A percentile compares a stretch with the other conserved stretches of the same genome.
Evolutionary conservation across 2,797 vertebrate species (phyloP).

Genomic region (Huso huso): DNA sequence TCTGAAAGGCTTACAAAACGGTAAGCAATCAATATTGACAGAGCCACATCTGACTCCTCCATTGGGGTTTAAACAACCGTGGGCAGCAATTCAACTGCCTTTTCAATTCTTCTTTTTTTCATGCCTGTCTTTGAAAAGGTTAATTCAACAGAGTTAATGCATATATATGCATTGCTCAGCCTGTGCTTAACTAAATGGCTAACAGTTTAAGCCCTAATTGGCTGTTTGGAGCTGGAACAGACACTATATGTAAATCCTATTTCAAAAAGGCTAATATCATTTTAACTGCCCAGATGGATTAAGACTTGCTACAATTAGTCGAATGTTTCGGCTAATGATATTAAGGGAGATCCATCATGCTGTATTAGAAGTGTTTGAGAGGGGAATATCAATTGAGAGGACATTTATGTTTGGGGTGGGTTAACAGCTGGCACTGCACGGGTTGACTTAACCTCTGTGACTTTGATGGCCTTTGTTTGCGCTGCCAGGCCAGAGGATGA

Average conservation of each 20-base stretch:
- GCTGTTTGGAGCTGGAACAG: constrained; percentile 54
- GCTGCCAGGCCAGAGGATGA: constrained; percentile 37
- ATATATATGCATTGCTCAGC: constrained; percentile 52
- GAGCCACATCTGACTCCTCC: neutral
- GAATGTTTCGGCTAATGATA: constrained; percentile 60
- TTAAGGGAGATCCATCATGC: constrained; percentile 57
- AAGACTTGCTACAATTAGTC: constrained; percentile 68
- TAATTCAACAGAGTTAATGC: constrained; percentile 45
- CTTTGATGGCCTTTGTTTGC: constrained; percentile 65
- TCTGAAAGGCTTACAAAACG: no score
- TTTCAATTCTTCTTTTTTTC: constrained; percentile 33
- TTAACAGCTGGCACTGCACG: constrained; percentile 43
- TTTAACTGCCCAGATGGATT: constrained; percentile 64
- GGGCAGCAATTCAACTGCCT: constrained; percentile 31
- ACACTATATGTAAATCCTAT: constrained; percentile 76
- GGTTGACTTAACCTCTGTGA: constrained; percentile 64
- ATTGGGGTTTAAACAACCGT: constrained; percentile 22
- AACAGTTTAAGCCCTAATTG: constrained; percentile 70
- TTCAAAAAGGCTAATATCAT: constrained; percentile 65
- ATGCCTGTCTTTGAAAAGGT: constrained; percentile 33
- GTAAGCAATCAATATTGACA: constrained; percentile 10
- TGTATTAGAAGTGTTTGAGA: constrained; percentile 27
- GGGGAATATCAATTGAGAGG: constrained; percentile 34
- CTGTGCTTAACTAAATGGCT: constrained; percentile 60
- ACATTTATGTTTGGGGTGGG: constrained; percentile 22